These are phyloP conservation scores for Zosterops pallidus DNA, from an alignment of 2,113 vertebrate genomes.

Conservation along the genomic window DNA sequence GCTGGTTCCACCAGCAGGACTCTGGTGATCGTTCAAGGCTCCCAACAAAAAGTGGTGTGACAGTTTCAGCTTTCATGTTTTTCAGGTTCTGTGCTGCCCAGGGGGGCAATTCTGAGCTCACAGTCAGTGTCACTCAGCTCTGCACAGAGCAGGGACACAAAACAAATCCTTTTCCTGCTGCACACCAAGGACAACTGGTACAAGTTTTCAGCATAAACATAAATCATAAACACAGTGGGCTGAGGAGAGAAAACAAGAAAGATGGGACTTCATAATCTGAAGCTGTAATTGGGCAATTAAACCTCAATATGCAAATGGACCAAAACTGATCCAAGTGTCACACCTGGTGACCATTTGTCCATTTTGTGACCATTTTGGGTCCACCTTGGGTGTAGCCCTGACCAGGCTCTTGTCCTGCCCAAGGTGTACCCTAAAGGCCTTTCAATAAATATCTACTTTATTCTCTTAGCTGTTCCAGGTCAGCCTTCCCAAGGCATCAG, in stretches of 20 bases:
- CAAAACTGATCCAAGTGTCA: background rate
- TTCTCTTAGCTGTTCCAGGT: background rate
- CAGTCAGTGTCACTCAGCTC: background rate
- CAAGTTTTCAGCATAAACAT: background rate
- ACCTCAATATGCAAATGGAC: background rate
- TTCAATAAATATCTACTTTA: background rate
- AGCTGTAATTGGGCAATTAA: background rate
- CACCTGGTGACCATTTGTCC: accelerated
- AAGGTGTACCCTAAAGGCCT: background rate
- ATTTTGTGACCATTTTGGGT: background rate
- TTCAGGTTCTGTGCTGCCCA: background rate
- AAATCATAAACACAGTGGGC: background rate
- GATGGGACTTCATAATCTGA: background rate
- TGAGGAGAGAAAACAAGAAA: background rate
- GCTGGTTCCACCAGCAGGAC: background rate
- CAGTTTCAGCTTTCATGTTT: background rate
- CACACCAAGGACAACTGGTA: background rate
- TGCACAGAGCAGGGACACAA: background rate
- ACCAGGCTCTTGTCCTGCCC: background rate
- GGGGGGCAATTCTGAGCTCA: background rate
- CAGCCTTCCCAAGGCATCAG: background rate
- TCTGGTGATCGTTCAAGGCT: background rate
- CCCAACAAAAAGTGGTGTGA: background rate
- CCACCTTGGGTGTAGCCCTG: background rate
- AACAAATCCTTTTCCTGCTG: background rate